These are phyloP conservation scores for Eulithis prunata DNA, from an alignment of 2,888 invertebrate species.

Conservation along the genomic window DNA sequence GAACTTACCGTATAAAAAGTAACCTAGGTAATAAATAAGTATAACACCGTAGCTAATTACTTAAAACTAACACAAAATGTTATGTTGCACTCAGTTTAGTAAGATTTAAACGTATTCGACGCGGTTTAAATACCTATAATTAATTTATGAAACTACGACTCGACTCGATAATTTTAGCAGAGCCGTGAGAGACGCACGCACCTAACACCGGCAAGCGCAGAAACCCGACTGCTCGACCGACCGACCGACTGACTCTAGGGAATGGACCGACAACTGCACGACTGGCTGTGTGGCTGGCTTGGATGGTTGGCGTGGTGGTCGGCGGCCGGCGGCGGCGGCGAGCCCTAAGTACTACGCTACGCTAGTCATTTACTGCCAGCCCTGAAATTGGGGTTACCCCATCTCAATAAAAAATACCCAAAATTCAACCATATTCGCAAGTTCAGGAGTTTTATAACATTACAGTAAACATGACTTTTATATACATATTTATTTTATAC, in stretches of 20 bases:
- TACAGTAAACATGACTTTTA: too few species aligned
- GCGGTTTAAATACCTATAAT: constrained; percentile 52
- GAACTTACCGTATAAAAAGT: constrained; percentile 67
- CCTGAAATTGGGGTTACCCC: too few species aligned
- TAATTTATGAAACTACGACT: constrained; percentile 64
- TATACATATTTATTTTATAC: too few species aligned
- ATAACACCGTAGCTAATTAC: constrained; percentile 51
- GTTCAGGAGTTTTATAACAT: too few species aligned
- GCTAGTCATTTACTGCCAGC: too few species aligned
- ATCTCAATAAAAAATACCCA: too few species aligned
- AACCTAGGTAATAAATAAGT: constrained; percentile 48
- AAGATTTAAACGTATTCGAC: constrained; percentile 42
- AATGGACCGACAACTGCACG: too few species aligned
- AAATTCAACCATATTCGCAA: too few species aligned
- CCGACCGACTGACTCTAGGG: too few species aligned
- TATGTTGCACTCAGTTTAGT: constrained; percentile 47
- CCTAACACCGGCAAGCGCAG: constrained; percentile 72
- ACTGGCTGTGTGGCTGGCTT: not conserved
- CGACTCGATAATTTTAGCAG: constrained; percentile 66
- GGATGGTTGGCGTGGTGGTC: not conserved
- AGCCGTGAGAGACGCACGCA: constrained; percentile 66
- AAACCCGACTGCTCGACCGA: constrained; percentile 73
- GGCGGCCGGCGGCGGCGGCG: not conserved
- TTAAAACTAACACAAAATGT: constrained; percentile 56
- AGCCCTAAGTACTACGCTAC: too few species aligned